Conservation (phyloP, 2,888 invertebrate species). For the Caenorhabditis sp. region DNA sequence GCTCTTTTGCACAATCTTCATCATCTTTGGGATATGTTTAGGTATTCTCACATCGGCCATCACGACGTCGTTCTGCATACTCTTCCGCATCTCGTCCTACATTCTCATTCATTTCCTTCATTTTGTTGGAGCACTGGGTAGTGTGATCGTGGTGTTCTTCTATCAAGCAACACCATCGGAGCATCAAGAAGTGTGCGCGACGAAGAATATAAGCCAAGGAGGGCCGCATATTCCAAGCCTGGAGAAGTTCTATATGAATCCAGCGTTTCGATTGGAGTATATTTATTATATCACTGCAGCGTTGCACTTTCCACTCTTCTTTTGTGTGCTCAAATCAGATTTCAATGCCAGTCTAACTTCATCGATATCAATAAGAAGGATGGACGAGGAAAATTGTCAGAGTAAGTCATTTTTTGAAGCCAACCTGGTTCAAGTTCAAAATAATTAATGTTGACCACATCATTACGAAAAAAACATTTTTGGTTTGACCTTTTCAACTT, state of each 20-base stretch:
- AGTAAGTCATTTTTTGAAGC: conserved; percentile 4
- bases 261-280: conserved; percentile 21
- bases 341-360: conserved; percentile 24
- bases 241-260: conserved; percentile 35
- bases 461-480: too few relatives aligned
- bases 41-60: conserved; percentile 24
- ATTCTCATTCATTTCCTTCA: conserved; percentile 29
- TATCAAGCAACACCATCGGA: conserved; percentile 30
- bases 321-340: conserved; percentile 9
- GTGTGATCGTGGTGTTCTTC: conserved; percentile 20
- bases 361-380: conserved; percentile 34
- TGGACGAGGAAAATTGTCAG: conserved; percentile 35
- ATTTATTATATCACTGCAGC: conserved; percentile 26
- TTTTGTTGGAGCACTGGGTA: conserved; percentile 22
- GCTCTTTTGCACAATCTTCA: conserved; percentile 22
- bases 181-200: conserved; percentile 27
- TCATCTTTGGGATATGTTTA: conserved; percentile 24
- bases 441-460: too few relatives aligned
- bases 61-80: conserved; percentile 17
- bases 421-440: too few relatives aligned
- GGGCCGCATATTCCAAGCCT: conserved; percentile 39
- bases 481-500: too few relatives aligned
- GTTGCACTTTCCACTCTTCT: conserved; percentile 22
- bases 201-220: conserved; percentile 5
- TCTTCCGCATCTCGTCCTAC: conserved; percentile 23